Evolutionary conservation across 2,888 invertebrate species (phyloP), one percentile per base, ranked within the genome.

Genomic region (Agrotis clavis): DNA sequence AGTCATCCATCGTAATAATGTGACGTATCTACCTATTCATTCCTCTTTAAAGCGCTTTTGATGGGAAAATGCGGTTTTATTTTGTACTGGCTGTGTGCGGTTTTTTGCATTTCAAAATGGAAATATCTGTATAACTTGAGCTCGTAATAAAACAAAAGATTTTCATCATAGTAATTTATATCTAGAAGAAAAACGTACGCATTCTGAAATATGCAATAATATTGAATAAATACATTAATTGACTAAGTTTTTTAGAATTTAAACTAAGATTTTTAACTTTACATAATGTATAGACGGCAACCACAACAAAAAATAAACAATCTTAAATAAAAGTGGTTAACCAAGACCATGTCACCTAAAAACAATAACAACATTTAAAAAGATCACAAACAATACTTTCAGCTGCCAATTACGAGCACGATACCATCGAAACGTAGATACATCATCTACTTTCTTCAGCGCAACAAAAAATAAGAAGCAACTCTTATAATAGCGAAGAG

Each of bases 1-100:
- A 75, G 77, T 86, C 84, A 86, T 85, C 72, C 85, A 82, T 85
- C 81, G 87, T 80, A 82, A 84, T 84, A 82, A 84, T 85, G 77
- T 85, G 71, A 82, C 72, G 61, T 79, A 73, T 85, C 83, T 82
- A 79, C 68, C 77, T 86, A 77, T 86, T 77, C 64, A 84, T 67
- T 81, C 30, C 48, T 60, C 84, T 74, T 60, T 69, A 67, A 80
- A 69, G 76, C 76, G 53, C 59, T 75, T 69, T 64, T 80, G 62
- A 81, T 81, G 56, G 25, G 67, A 69, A 60, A 69, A 19, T 68
- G 19, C 66, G 11, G 7, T 56, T 81, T 61, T 81, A 53, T 81
- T 66, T 67, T 57, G 53, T 64, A 45, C 59, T 63, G 57, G 62
- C 35, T 35, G 14, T 59, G 9, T 25, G 21, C 21, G 35, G 50